Conservation (phyloP, 2,888 invertebrate genomes). For the Chaitophorus viminalis region DNA sequence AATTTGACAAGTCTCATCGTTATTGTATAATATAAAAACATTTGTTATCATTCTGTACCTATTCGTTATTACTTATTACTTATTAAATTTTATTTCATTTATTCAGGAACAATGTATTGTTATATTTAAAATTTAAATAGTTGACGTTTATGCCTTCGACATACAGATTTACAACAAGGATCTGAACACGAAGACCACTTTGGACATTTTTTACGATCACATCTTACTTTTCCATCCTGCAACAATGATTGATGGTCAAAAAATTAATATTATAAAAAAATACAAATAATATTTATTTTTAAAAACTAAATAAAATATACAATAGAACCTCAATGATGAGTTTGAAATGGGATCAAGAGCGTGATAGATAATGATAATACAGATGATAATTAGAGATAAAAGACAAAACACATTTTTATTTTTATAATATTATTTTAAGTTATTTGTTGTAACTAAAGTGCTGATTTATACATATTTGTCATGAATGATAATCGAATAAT, state of each 20-base stretch:
- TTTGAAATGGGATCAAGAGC: too few relatives aligned
- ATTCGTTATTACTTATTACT: slow-evolving; percentile 19
- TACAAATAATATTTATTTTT: not conserved
- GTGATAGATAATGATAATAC: too few relatives aligned
- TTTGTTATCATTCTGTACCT: slow-evolving; percentile 37
- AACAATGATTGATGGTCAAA: slow-evolving; percentile 64
- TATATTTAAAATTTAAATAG: slow-evolving; percentile 40
- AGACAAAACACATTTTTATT: too few relatives aligned
- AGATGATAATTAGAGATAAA: too few relatives aligned
- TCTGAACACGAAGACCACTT: slow-evolving; percentile 77
- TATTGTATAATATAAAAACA: slow-evolving; percentile 52
- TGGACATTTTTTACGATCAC: slow-evolving; percentile 84
- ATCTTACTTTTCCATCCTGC: slow-evolving; percentile 83
- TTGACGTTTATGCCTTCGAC: slow-evolving; percentile 47
- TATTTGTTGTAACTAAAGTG: too few relatives aligned
- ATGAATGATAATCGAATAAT: too few relatives aligned
- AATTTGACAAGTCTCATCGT: slow-evolving; percentile 27
- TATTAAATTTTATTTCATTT: slow-evolving; percentile 27
- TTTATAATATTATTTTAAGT: too few relatives aligned
- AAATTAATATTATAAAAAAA: not conserved
- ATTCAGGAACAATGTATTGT: slow-evolving; percentile 56
- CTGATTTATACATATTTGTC: too few relatives aligned
- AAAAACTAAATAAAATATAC: too few relatives aligned
- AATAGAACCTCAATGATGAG: too few relatives aligned
- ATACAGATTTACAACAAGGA: slow-evolving; percentile 71